Percentiles rank a stretch among this genome's conserved stretches.
Conservation (phyloP, 2,113 vertebrate species). For the Muscicapa adusta region DNA sequence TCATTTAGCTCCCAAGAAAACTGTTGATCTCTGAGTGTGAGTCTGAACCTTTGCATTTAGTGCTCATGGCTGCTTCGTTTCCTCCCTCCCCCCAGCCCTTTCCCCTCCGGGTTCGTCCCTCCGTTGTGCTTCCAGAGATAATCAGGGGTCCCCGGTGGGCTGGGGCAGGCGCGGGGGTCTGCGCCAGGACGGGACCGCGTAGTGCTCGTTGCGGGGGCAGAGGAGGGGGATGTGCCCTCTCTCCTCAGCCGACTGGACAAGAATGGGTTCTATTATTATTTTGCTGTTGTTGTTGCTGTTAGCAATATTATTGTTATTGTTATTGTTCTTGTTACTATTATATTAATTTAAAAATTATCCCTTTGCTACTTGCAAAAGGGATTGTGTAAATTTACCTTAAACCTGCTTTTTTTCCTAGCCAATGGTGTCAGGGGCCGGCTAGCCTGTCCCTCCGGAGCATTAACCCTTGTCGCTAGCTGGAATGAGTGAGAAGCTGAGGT, state of each 20-base stretch:
- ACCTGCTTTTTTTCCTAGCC: conserved; percentile 34
- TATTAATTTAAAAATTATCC: neutral
- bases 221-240: neutral
- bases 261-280: neutral
- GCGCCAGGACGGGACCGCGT: neutral
- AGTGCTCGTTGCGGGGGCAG: neutral
- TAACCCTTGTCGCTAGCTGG: conserved; percentile 60
- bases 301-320: neutral
- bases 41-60: neutral
- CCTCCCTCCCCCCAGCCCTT: too few species aligned
- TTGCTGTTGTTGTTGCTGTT: neutral
- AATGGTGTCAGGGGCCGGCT: conserved; percentile 50
- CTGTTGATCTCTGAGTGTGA: conserved; percentile 3
- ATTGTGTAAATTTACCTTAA: conserved; percentile 32
- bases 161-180: neutral
- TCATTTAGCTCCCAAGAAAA: neutral
- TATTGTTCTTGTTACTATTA: neutral
- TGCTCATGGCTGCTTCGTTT: neutral
- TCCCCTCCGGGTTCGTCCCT: neutral
- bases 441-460: conserved; percentile 41
- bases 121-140: neutral
- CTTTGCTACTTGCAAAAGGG: neutral
- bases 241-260: neutral
- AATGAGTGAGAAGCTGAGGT: conserved; percentile 45
- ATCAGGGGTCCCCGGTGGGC: neutral